A percentile compares a stretch with the other conserved stretches of the same genome.
Conservation (phyloP, 2,888 invertebrate genomes). For the Resseliella maxima region DNA sequence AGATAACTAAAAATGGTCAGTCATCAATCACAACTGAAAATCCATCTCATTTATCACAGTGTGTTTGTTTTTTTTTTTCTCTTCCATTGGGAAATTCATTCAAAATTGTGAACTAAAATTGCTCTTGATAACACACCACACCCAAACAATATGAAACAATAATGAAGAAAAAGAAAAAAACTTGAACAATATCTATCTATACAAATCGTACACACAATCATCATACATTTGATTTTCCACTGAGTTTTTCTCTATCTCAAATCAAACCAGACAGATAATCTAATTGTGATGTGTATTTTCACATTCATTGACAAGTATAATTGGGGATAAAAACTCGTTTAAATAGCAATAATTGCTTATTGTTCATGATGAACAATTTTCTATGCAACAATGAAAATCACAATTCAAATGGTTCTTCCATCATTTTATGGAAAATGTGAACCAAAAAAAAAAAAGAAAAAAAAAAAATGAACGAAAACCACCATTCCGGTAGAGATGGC, state of each 20-base stretch:
- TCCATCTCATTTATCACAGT: background rate
- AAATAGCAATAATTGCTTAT: conserved; percentile 2
- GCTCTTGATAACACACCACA: too few species aligned
- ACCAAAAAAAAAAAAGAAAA: too few species aligned
- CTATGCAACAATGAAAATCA: background rate
- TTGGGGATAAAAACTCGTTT: background rate
- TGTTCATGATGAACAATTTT: background rate
- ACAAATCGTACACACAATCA: too few species aligned
- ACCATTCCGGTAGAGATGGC: background rate
- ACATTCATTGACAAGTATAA: background rate
- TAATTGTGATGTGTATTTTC: background rate
- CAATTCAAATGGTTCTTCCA: background rate
- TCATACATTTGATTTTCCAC: too few species aligned
- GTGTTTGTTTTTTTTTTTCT: background rate
- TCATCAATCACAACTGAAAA: background rate
- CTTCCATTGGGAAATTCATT: background rate
- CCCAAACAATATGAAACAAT: too few species aligned
- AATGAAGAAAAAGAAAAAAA: too few species aligned
- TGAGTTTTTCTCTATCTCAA: background rate
- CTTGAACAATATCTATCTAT: too few species aligned
- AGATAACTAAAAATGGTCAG: background rate
- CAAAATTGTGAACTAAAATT: background rate
- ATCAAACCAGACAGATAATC: background rate
- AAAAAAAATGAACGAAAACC: too few species aligned
- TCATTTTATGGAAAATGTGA: background rate